Base-by-base conservation (phyloP, 1,140 invertebrate species). In the Neodiprion virginianus region DNA sequence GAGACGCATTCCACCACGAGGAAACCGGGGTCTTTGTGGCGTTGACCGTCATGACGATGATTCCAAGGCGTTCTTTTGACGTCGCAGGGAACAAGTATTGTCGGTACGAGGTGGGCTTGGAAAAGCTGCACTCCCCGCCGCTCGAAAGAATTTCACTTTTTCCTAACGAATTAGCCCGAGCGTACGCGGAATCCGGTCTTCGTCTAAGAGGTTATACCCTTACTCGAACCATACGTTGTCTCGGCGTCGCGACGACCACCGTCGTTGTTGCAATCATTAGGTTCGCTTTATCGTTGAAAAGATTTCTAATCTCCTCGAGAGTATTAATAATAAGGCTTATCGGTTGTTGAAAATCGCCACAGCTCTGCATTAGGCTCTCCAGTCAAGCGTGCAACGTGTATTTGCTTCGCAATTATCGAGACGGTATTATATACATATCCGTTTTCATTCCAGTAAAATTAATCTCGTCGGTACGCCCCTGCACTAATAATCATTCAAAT, bases 301-400 rank as follows among this genome's bases (percentile, higher is more conserved):
- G 53, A 61, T 61, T 61, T 61, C 53, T 61, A 61, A 61, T 61
- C 53, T 61, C 53, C 53, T 61, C 4, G 53, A 12, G 53, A 61
- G 53, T 61, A 61, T 61, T 61, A 61, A 61, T 61, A 61, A 61
- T 61, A 61, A 61, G 53, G 11, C 53, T 61, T 61, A 61, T 61
- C 53, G 53, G 8, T 8, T 61, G 53, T 61, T 61, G 53, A 17
- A 17, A 61, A 61, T 61, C 53, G n/a, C 53, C 53, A 5, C 53
- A 17, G 53, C 53, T 61, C n/a, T 17, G 53, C 53, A 61, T 61
- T 61, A 61, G 0, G 11, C 53, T 17, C 11, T 4, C 53, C 53
- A 61, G 53, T 61, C 53, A 61, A 61, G 11, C 53, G 53, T 61
- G 53, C 53, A 17, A 17, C 53, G n/a, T 61, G n/a, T 8, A 61